Evolutionary conservation across 2,888 invertebrate genomes (phyloP), one percentile per base, ranked within the genome.

Genomic region (Tholera decimalis): DNA sequence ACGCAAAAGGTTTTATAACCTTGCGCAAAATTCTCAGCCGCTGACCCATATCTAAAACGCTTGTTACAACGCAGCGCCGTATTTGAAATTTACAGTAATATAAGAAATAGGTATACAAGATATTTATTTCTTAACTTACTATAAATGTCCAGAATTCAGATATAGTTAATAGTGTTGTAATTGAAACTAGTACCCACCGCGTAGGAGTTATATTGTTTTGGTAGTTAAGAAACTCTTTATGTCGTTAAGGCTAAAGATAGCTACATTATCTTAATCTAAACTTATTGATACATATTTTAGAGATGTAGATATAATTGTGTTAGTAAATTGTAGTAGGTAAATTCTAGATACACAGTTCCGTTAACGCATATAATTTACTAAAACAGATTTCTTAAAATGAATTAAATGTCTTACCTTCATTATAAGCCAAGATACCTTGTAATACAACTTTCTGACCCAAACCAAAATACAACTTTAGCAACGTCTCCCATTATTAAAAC

Each of bases 401-500:
- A 6, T 1, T 24, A 24, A 28, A 1, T n/a, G 2, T 33, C 0
- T 20, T 11, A 11, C 13, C 30, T 20, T 33, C 11, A 3, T 20
- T 33, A 30, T 15, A 20, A 26, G 11, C 6, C 15, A 15, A 15
- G 5, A 30, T 43, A 30, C 11, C 30, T n/a, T n/a, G n/a, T 15
- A 35, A 35, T 33, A 35, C 35, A 1, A 37, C 15, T n/a, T 20
- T 15, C 5, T 18, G 15, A 7, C 11, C 22, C 5, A 28, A 58
- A 20, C n/a, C 9, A 22, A 67, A 54, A 43, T 5, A 33, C 9
- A 39, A 2, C 15, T 41, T n/a, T 8, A 43, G 20, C n/a, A 53
- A 20, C 28, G 18, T 28, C n/a, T 28, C 43, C 30, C 24, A 37
- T 47, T 33, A 53, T 22, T 53, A 22, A 60, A 75, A 59, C 43